A percentile compares a stretch with the other conserved stretches of the same genome.
Conservation (phyloP, 2,888 invertebrate species). For the Dinocampus coccinellae region DNA sequence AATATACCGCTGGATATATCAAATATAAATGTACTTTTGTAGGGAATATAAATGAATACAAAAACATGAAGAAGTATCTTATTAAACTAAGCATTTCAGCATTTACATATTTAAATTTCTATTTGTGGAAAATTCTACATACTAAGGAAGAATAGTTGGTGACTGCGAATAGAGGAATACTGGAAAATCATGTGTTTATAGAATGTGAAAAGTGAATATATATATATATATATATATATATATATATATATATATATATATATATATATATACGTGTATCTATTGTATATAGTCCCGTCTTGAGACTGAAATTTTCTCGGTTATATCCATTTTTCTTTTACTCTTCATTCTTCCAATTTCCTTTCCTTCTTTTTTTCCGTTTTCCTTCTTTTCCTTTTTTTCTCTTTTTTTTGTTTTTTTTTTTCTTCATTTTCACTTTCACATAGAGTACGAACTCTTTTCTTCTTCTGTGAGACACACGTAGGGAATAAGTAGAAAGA, state of each 20-base stretch:
- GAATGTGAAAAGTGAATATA: not conserved
- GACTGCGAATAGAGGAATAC: not conserved
- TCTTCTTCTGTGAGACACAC: not conserved
- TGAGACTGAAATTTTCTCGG: conserved; percentile 18
- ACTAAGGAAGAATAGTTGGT: conserved; percentile 12
- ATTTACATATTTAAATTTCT: conserved; percentile 56
- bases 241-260: not conserved
- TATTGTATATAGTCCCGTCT: no score
- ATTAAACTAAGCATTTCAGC: conserved; percentile 50
- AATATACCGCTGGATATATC: conserved; percentile 35
- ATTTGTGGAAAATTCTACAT: conserved; percentile 32
- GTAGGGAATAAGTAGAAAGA: not conserved
- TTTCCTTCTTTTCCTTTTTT: no score
- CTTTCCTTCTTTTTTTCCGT: conserved; percentile 4
- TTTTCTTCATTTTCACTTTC: no score
- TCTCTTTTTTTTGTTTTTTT: no score
- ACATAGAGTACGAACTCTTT: not conserved
- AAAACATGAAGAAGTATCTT: conserved; percentile 48
- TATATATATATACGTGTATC: no score
- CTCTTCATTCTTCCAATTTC: no score
- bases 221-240: not conserved
- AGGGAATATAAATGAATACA: conserved; percentile 7
- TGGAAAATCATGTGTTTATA: conserved; percentile 14
- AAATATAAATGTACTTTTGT: conserved; percentile 36
- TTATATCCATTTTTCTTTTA: conserved; percentile 20